A percentile compares a stretch with the other conserved stretches of the same genome.
These are phyloP conservation scores for Parnassius mnemosyne DNA, from an alignment of 2,888 invertebrate species.

Conservation along the genomic window DNA sequence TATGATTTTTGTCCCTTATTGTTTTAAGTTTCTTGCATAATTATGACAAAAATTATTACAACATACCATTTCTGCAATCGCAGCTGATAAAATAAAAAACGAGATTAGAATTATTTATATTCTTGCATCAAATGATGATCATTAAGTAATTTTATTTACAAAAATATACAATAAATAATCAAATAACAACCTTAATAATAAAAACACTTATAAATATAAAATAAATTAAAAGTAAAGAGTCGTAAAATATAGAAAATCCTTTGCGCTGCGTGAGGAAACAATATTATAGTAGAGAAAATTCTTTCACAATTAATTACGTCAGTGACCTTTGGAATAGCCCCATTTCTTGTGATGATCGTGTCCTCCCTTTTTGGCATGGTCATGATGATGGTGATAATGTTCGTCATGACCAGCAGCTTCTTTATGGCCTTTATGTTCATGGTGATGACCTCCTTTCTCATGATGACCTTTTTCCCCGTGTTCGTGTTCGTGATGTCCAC, in stretches of 20 bases:
- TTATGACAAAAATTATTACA: too few relatives aligned
- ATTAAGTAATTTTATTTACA: too few relatives aligned
- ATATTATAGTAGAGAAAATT: neutral
- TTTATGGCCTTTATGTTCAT: constrained; percentile 90
- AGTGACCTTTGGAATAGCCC: constrained; percentile 82
- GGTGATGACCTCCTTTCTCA: constrained; percentile 89
- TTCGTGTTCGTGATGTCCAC: constrained; percentile 87
- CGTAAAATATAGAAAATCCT: constrained; percentile 10
- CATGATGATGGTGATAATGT: constrained; percentile 86
- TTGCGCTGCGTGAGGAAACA: constrained; percentile 1
- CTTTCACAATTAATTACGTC: constrained; percentile 26
- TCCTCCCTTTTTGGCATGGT: constrained; percentile 89
- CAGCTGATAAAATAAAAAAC: too few relatives aligned
- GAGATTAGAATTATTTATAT: too few relatives aligned
- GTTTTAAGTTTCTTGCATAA: too few relatives aligned
- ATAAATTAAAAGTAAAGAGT: constrained; percentile 18
- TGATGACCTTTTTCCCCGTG: constrained; percentile 90
- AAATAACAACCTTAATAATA: constrained; percentile 1
- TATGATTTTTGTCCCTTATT: too few relatives aligned
- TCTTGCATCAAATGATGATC: too few relatives aligned
- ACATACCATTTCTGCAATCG: too few relatives aligned
- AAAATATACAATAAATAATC: too few relatives aligned
- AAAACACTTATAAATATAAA: constrained; percentile 9
- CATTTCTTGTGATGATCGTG: constrained; percentile 90
- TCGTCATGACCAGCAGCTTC: constrained; percentile 88